Evolutionary conservation across 2,888 invertebrate genomes (phyloP).

Genomic region (Tenodera sinensis): DNA sequence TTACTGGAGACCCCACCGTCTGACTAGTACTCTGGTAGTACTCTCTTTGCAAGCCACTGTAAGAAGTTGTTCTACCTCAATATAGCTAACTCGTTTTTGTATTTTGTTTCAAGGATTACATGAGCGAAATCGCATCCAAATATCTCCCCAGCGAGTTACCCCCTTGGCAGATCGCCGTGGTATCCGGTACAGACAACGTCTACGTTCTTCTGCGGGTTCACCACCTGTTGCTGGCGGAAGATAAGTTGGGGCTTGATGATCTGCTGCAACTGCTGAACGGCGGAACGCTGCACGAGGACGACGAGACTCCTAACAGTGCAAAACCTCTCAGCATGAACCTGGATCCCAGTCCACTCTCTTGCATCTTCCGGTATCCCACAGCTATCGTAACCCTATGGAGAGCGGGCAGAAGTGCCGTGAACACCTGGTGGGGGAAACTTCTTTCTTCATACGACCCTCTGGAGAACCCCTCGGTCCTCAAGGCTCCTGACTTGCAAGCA

Average conservation of each 20-base stretch:
- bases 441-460: constrained; percentile 73
- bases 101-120: constrained; percentile 60
- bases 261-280: constrained; percentile 58
- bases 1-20: too few relatives aligned
- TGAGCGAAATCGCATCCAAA: constrained; percentile 73
- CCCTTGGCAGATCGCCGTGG: constrained; percentile 78
- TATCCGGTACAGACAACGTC: constrained; percentile 57
- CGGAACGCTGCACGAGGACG: constrained; percentile 22
- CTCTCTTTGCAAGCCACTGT: neutral
- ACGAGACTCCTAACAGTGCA: constrained; percentile 40
- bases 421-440: constrained; percentile 71
- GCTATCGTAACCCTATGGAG: constrained; percentile 4
- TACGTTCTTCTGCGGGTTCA: constrained; percentile 71
- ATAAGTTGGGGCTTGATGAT: constrained; percentile 70
- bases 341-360: constrained; percentile 59
- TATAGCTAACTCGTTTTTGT: neutral
- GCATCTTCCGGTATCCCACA: constrained; percentile 5
- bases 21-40: neutral
- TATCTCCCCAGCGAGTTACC: constrained; percentile 68
- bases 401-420: constrained; percentile 52
- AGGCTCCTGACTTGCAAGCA: constrained; percentile 50
- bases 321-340: constrained; percentile 53
- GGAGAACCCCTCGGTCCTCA: constrained; percentile 64
- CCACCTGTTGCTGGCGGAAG: constrained; percentile 70
- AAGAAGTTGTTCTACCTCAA: neutral